Evolutionary conservation across 2,113 vertebrate genomes (phyloP), one percentile per base, ranked within the genome.

Genomic region (Coregonus clupeaformis): DNA sequence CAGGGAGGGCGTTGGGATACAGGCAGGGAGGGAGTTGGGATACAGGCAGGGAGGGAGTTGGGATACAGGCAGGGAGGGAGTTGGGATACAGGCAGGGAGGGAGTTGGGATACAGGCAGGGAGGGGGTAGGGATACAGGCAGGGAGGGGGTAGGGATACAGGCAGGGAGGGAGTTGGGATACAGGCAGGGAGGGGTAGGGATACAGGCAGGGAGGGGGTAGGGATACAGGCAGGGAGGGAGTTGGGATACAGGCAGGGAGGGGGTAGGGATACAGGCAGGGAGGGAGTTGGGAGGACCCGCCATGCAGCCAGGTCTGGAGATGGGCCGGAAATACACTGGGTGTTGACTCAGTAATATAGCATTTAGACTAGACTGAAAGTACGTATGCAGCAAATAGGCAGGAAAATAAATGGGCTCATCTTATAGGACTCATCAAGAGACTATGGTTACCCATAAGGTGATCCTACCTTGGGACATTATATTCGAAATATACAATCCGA

Each of bases 271-370:
- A 29, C 24, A 75, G 77, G 75, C 71, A 81, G 80, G 60, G 59
- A 67, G 27, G 45, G 11, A 1, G 45, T n/a, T 22, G 27, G 27
- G 71, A 66, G 42, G 74, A 78, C 55, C 81, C 22, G 68, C 72
- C 36, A 30, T 30, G 30, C 30, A 29, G 29, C 29, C 29, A 29
- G 29, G 29, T 29, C 9, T 11, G 6, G 22, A 25, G 1, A 6
- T 11, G 11, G 75, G 75, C 76, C 73, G 71, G 64, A 52, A 78
- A 77, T 57, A 83, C 22, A 69, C 73, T 42, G 36, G 9, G 36
- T 12, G 63, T 22, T 20, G 27, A 55, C 27, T 49, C 0, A 5
- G 9, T 69, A 79, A 80, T 55, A 42, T 42, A 42, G 36, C 36
- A 42, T 42, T 2, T 42, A 42, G 36, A 74, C 36, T 3, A 42